These are phyloP conservation scores for Bilobella aurantiaca DNA, from an alignment of 1,140 invertebrate species.

Conservation along the genomic window DNA sequence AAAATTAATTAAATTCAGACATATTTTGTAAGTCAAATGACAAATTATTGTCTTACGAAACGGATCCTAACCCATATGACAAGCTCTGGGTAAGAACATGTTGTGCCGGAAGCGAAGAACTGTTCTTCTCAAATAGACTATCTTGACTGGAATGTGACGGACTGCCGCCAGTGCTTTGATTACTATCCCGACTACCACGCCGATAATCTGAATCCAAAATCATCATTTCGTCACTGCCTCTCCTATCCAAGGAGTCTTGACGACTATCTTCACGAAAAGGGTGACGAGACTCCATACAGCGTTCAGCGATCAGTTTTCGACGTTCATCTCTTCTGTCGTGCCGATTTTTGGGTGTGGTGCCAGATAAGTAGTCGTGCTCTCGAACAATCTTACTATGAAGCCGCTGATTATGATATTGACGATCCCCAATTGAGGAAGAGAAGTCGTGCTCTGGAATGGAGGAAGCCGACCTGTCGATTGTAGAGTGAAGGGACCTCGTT, in stretches of 20 bases:
- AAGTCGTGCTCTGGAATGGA: slow-evolving; percentile 4
- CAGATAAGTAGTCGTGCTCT: slow-evolving; percentile 4
- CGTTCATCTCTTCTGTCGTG: slow-evolving; percentile 32
- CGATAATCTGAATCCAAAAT: slow-evolving; percentile 2
- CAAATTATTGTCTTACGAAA: neutral
- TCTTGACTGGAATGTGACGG: slow-evolving; percentile 29
- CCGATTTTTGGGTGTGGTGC: slow-evolving; percentile 9
- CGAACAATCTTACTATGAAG: slow-evolving; percentile 18
- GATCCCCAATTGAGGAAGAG: neutral
- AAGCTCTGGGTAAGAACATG: neutral
- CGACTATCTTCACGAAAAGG: neutral
- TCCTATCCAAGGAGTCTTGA: slow-evolving; percentile 16
- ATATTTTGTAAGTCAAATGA: neutral
- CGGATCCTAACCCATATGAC: slow-evolving; percentile 6
- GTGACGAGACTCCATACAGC: slow-evolving; percentile 14
- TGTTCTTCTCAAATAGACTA: slow-evolving; percentile 18
- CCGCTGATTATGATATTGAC: neutral
- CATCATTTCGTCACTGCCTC: slow-evolving; percentile 44
- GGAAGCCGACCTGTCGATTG: neutral
- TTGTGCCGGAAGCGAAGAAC: neutral
- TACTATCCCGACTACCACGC: slow-evolving; percentile 34
- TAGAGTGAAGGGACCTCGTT: neutral
- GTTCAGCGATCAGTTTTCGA: slow-evolving; percentile 27
- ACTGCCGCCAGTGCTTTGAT: slow-evolving; percentile 16
- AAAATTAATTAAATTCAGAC: neutral